These are phyloP conservation scores for Muricea muricata DNA, from an alignment of 92 coral and sea anemone species.

Conservation along the genomic window DNA sequence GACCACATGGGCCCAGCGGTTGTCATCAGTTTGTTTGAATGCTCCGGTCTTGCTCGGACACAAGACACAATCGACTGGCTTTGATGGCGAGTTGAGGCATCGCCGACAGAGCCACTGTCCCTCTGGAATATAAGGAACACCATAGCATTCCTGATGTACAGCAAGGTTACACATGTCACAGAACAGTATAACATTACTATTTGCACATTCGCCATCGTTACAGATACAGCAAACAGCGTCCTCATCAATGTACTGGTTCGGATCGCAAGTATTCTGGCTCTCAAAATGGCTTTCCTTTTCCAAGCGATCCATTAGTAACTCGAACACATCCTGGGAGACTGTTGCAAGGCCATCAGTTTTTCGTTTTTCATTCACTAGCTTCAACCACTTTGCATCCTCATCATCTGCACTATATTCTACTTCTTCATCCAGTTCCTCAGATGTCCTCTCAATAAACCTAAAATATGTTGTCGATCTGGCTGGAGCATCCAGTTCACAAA, in stretches of 20 bases:
- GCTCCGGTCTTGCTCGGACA: conserved; percentile 99
- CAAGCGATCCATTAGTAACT: conserved; percentile 93
- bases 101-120: conserved; percentile 99
- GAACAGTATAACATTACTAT: conserved; percentile 96
- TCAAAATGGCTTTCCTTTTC: conserved; percentile 98
- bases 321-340: conserved; percentile 98
- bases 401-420: conserved; percentile 99
- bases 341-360: conserved; percentile 90
- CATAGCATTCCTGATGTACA: conserved; percentile 99
- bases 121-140: conserved; percentile 99
- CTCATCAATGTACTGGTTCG: conserved; percentile 98
- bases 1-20: conserved; percentile 98
- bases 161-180: conserved; percentile 99
- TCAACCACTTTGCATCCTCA: conserved; percentile 93
- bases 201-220: conserved; percentile 98
- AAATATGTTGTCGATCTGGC: conserved; percentile 90
- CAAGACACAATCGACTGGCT: conserved; percentile 95
- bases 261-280: conserved; percentile 96
- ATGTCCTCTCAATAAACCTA: conserved; percentile 94
- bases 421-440: conserved; percentile 98
- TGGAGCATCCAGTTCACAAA: conserved; percentile 90
- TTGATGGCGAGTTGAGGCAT: conserved; percentile 97
- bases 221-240: conserved; percentile 99
- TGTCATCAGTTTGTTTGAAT: conserved; percentile 97
- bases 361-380: conserved; percentile 88